Percentiles rank a stretch among this genome's conserved stretches.
Evolutionary conservation across 2,888 invertebrate genomes (phyloP).

Genomic region (Sinodicranocentrus sp.): DNA sequence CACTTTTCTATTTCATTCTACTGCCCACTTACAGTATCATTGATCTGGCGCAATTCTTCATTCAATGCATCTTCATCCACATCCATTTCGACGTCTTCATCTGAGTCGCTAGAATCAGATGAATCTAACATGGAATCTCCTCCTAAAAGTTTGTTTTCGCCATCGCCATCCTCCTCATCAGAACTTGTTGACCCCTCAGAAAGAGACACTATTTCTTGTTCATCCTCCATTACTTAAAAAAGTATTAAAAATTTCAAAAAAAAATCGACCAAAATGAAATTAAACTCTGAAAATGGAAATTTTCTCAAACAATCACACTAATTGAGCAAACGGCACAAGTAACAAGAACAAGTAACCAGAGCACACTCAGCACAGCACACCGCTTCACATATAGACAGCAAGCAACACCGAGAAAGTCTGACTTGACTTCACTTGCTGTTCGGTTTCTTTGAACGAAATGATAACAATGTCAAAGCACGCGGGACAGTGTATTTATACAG

Average conservation of each 20-base stretch:
- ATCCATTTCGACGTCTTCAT: conserved; percentile 24
- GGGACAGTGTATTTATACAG: no score
- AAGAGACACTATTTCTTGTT: conserved; percentile 24
- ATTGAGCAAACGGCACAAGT: no score
- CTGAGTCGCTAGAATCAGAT: conserved; percentile 33
- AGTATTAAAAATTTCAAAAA: no score
- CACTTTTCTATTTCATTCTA: no score
- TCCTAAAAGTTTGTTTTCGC: neutral
- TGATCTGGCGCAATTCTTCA: conserved; percentile 52
- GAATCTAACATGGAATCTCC: conserved; percentile 37
- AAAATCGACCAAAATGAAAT: no score
- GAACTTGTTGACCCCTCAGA: conserved; percentile 45
- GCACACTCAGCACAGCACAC: no score
- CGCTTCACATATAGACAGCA: no score
- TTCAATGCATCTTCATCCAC: conserved; percentile 65
- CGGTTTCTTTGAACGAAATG: neutral
- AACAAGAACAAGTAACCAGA: no score
- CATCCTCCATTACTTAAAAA: conserved; percentile 3
- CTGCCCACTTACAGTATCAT: conserved; percentile 59
- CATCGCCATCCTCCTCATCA: conserved; percentile 13
- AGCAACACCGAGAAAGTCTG: no score
- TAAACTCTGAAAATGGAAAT: no score
- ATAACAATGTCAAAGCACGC: neutral
- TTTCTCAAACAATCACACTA: no score
- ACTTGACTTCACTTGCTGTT: no score